Base-by-base conservation (phyloP, 2,888 invertebrate species). In the Andrena fulva region DNA sequence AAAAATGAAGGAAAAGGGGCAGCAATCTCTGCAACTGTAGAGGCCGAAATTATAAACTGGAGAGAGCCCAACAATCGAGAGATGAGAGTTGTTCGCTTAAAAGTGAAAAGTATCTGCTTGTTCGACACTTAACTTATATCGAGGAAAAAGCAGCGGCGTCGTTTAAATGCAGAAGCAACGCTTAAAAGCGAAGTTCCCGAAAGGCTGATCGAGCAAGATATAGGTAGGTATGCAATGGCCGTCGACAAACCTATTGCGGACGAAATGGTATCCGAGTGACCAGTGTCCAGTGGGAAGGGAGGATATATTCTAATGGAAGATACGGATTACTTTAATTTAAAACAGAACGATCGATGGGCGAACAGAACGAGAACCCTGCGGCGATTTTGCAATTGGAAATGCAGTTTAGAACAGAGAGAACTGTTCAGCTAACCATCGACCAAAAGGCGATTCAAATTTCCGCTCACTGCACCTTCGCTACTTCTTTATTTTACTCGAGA, bases 11-110 rank as follows among this genome's bases (percentile, higher is more conserved):
- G 56, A 27, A 27, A 24, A 24, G 10, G 27, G 27, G 59, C 35
- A 66, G 10, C 67, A 68, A 62, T 68, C 52, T 10, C 3, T 75
- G 50, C 75, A 62, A 62, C 52, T 27, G 35, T 35, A 10, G 16
- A 8, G 50, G n/a, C 35, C 31, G n/a, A 20, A 77, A 54, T 77
- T 69, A 50, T 74, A 50, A 67, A 10, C 60, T 24, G 20, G 7
- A 33, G 16, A 35, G 64, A 72, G 33, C 64, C n/a, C 27, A 52
- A 24, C 16, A 48, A 48, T 67, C n/a, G 50, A 69, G 50, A 56
- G 24, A 56, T 27, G 56, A 8, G 56, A 69, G 42, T 50, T 68
- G 48, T 48, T 59, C 42, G 8, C n/a, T 48, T 74, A 48, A 4
- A 16, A 59, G 50, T 52, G 59, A 62, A 62, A 62, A 70, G 16